phyloP scores from a whole-genome alignment of 1,140 invertebrate species.

The Frieseomelitta varia region DNA sequence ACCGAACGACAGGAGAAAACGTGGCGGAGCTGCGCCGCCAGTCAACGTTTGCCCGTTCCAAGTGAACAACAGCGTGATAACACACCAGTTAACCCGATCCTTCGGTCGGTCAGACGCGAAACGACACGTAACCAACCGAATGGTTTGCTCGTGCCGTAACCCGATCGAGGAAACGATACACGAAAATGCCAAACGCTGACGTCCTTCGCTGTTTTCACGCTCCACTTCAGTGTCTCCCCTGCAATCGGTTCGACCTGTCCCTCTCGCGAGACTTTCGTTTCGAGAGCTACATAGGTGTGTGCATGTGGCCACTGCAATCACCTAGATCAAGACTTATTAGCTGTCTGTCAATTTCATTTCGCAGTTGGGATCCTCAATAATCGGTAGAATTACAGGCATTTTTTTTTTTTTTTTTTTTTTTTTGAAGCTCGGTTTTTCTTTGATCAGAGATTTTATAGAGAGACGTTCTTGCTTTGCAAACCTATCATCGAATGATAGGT shows the following conservation, averaged over 20 bases:
- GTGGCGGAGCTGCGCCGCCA: too few relatives aligned
- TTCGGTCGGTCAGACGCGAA: not conserved
- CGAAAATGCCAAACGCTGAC: constrained; percentile 48
- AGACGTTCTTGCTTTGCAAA: not conserved
- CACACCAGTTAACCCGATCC: not conserved
- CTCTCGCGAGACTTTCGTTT: constrained; percentile 56
- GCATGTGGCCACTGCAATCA: constrained; percentile 1
- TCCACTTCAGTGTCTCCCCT: constrained; percentile 51
- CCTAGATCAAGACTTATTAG: not conserved
- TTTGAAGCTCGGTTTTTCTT: not conserved
- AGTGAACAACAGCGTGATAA: not conserved
- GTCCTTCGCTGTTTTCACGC: constrained; percentile 61
- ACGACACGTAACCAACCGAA: constrained; percentile 16
- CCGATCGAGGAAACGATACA: constrained; percentile 47
- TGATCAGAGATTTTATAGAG: not conserved
- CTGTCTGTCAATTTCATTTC: not conserved
- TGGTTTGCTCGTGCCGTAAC: constrained; percentile 31
- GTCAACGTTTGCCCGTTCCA: not conserved
- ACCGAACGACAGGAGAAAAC: not conserved
- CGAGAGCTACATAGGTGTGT: constrained; percentile 33
- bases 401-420: too few relatives aligned
- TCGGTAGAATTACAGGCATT: not conserved
- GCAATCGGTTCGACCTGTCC: constrained; percentile 17
- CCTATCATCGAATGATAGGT: too few relatives aligned
- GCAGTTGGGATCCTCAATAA: not conserved